These are phyloP conservation scores for Steinernema scapterisci DNA, from an alignment of 2,888 invertebrate species.

Conservation along the genomic window DNA sequence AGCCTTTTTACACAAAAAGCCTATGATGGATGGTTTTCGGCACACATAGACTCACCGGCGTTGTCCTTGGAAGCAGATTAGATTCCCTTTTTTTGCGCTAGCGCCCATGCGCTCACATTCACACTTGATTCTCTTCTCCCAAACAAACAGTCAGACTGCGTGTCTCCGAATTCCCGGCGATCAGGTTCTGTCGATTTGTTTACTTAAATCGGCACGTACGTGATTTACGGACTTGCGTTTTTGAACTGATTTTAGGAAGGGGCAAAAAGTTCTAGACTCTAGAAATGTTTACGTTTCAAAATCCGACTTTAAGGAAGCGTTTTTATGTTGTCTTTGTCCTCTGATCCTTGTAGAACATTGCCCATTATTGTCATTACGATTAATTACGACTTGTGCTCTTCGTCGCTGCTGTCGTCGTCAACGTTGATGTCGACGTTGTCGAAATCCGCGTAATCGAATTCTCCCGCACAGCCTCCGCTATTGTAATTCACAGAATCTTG, in stretches of 20 bases:
- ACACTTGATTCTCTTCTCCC: background rate
- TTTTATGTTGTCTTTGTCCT: slow-evolving; percentile 25
- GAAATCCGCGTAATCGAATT: slow-evolving; percentile 13
- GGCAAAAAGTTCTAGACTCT: no score
- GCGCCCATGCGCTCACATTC: background rate
- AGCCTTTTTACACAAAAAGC: background rate
- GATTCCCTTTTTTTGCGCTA: background rate
- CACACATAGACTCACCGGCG: slow-evolving; percentile 16
- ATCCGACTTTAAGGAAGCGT: background rate
- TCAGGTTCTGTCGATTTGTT: slow-evolving; percentile 13
- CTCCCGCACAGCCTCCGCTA: background rate
- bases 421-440: background rate
- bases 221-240: slow-evolving; percentile 2
- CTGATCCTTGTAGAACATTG: background rate
- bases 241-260: background rate
- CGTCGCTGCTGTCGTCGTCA: background rate
- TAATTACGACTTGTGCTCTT: background rate
- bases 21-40: background rate
- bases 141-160: background rate
- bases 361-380: slow-evolving; percentile 1
- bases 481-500: background rate
- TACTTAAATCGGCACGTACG: background rate
- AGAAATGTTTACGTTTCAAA: background rate
- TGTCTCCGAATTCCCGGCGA: background rate
- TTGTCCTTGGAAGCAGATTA: slow-evolving; percentile 6